These are phyloP conservation scores for Pholis gunnellus DNA, from an alignment of 2,113 vertebrate genomes.

Conservation along the genomic window DNA sequence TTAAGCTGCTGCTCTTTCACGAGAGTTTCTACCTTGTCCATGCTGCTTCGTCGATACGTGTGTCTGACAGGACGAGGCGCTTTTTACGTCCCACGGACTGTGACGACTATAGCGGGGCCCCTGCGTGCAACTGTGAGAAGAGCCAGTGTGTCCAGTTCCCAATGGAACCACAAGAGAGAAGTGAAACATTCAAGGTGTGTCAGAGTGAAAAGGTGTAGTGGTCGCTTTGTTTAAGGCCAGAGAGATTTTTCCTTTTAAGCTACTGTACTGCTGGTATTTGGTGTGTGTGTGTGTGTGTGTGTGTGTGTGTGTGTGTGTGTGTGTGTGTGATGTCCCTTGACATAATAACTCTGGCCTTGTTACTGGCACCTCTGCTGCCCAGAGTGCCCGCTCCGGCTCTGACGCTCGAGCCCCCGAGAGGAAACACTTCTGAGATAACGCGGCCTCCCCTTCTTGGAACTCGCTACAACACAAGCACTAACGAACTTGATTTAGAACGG, in stretches of 20 bases:
- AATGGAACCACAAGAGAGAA: slow-evolving; percentile 57
- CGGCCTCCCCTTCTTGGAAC: background rate
- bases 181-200: slow-evolving; percentile 62
- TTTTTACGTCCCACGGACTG: too few relatives aligned
- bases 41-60: slow-evolving; percentile 39
- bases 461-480: slow-evolving; percentile 5
- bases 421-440: slow-evolving; percentile 1
- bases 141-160: slow-evolving; percentile 22
- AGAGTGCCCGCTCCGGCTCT: background rate
- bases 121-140: background rate
- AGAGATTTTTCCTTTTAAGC: slow-evolving; percentile 15
- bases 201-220: slow-evolving; percentile 14
- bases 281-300: background rate
- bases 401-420: slow-evolving; percentile 3
- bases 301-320: too few relatives aligned
- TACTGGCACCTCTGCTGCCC: slow-evolving; percentile 13
- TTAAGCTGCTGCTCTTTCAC: slow-evolving; percentile 81
- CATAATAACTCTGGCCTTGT: background rate
- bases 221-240: slow-evolving; percentile 7
- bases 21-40: slow-evolving; percentile 78
- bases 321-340: background rate
- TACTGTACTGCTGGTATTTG: background rate
- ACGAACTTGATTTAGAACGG: slow-evolving; percentile 2
- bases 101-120: background rate
- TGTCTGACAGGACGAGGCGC: background rate